These are phyloP conservation scores for Cathartes aura DNA, from an alignment of 2,113 vertebrate species.

Conservation along the genomic window DNA sequence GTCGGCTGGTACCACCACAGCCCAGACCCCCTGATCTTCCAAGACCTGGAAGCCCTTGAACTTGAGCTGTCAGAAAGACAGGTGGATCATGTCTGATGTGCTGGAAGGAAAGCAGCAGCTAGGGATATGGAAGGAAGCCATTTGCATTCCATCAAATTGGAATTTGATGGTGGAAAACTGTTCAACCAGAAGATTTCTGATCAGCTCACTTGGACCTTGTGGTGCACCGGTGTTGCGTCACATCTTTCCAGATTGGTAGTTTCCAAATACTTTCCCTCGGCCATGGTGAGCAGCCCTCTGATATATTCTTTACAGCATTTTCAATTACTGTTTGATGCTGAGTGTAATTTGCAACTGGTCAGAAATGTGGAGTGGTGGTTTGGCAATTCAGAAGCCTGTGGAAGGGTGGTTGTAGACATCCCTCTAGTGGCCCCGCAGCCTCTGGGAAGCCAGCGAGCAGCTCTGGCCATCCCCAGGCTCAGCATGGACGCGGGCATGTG, in stretches of 20 bases:
- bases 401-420: background rate
- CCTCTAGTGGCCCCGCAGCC: conserved; percentile 12
- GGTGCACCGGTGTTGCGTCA: accelerated
- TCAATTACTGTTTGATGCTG: background rate
- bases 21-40: background rate
- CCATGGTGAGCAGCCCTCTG: background rate
- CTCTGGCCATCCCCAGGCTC: background rate
- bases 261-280: background rate
- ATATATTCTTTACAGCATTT: background rate
- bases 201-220: background rate
- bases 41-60: background rate
- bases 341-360: background rate
- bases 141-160: background rate
- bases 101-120: background rate
- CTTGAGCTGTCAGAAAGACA: background rate
- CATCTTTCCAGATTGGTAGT: background rate
- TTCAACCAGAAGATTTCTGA: background rate
- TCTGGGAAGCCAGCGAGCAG: background rate
- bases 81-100: background rate
- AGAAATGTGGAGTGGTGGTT: background rate
- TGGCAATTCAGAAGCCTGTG: accelerated
- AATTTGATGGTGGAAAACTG: background rate
- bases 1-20: background rate
- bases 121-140: background rate
- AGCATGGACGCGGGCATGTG: accelerated